phyloP scores from a whole-genome alignment of 2,888 invertebrate genomes.

The Tetramorium bicarinatum region DNA sequence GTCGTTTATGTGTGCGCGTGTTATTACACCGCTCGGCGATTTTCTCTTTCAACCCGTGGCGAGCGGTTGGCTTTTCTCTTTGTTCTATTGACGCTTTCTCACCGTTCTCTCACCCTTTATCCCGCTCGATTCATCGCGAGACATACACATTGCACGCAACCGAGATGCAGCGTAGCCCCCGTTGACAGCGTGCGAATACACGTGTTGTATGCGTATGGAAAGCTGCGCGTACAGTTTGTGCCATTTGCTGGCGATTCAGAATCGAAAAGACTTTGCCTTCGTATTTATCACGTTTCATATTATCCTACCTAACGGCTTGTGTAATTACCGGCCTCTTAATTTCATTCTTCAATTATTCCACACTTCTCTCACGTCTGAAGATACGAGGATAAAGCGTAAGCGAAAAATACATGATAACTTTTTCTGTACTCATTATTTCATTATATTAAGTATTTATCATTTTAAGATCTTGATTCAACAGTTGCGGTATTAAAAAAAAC shows the following conservation, averaged over 20 bases:
- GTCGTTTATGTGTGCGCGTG: conserved; percentile 16
- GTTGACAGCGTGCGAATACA: conserved; percentile 69
- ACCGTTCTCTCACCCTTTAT: conserved; percentile 45
- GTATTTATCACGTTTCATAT: not conserved
- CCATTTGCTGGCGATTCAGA: conserved; percentile 32
- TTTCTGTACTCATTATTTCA: not conserved
- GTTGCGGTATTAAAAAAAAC: not conserved
- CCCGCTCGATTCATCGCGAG: conserved; percentile 49
- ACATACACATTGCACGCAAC: conserved; percentile 61
- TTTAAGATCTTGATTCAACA: not conserved
- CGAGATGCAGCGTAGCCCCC: conserved; percentile 60
- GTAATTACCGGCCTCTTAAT: conserved; percentile 14
- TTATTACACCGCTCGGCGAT: conserved; percentile 46
- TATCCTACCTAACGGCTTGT: conserved; percentile 5
- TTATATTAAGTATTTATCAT: conserved; percentile 28
- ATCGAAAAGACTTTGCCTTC: not conserved
- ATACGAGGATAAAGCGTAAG: conserved; percentile 9
- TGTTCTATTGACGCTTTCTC: conserved; percentile 57
- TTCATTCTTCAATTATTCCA: not conserved
- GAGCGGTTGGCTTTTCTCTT: conserved; percentile 57
- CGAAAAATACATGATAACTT: not conserved
- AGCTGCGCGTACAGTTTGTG: conserved; percentile 1
- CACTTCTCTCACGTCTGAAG: not conserved
- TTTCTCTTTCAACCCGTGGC: conserved; percentile 59
- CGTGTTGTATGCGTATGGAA: conserved; percentile 58